These are phyloP conservation scores for Formicarius rufipectus DNA, from an alignment of 2,113 vertebrate species.

Conservation along the genomic window DNA sequence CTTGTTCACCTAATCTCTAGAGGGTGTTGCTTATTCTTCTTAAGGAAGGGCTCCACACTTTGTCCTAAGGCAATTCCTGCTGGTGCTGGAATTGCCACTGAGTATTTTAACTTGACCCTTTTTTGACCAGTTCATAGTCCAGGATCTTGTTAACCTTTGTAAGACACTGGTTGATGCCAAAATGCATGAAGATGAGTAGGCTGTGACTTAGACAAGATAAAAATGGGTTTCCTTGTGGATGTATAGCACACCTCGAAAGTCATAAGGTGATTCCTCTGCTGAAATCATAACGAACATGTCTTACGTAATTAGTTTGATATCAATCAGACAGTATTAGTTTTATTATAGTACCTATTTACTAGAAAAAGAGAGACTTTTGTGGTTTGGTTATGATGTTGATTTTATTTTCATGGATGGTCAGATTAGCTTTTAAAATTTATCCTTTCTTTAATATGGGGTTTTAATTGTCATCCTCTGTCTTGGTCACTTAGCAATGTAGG, in stretches of 20 bases:
- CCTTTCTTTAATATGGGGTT: neutral
- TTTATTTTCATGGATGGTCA: neutral
- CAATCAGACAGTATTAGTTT: neutral
- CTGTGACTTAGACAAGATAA: neutral
- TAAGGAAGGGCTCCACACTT: neutral
- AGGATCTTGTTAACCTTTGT: neutral
- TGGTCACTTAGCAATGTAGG: neutral
- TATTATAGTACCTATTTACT: neutral
- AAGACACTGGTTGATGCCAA: neutral
- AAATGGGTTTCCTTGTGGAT: neutral
- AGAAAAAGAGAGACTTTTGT: neutral
- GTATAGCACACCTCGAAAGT: neutral
- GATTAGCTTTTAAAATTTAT: neutral
- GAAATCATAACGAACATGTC: neutral
- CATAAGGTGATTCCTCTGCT: neutral
- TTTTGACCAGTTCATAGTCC: neutral
- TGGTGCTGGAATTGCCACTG: neutral
- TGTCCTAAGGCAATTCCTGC: neutral
- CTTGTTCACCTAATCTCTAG: neutral
- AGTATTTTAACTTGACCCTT: neutral
- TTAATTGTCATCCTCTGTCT: neutral
- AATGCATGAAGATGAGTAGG: neutral
- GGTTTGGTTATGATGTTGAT: neutral
- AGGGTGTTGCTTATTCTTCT: neutral
- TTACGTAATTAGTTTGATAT: neutral